Evolutionary conservation across 1,140 invertebrate species (phyloP), one percentile per base, ranked within the genome.

Genomic region (Panonychus citri): DNA sequence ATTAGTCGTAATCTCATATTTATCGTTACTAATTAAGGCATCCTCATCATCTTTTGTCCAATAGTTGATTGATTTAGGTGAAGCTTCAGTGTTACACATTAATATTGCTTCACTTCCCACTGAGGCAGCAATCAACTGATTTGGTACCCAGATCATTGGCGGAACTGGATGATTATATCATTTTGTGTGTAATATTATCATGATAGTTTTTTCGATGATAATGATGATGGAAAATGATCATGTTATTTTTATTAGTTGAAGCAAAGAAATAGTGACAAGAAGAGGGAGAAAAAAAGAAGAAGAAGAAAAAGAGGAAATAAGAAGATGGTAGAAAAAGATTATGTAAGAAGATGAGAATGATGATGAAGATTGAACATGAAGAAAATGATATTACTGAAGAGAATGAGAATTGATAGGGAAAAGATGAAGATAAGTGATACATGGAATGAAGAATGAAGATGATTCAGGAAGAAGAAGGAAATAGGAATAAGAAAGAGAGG

Each of bases 81-180:
- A 58, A 12, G 61, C 59, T 51, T 73, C 71, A 0, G 70, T 66
- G 58, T 69, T 66, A 56, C 71, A 73, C 50, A 67, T 66, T 17
- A 74, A 57, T 19, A 64, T 64, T 2, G 71, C 67, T 34, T 73
- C 69, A 52, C 67, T 64, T 1, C 70, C 69, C n/a, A 66, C 54
- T 13, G 65, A 64, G 12, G 67, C 70, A 2, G 70, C 70, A 19
- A 71, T 66, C 27, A 73, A 60, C 57, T 73, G 71, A 64, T 69
- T 69, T 17, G 71, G 71, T 49, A 74, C 68, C 67, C 69, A 70
- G 24, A 71, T 67, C 67, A 71, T 71, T 21, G 70, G 70, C 4
- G 70, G 62, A 65, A 71, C 69, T 71, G n/a, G n/a, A n/a, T n/a
- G n/a, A n/a, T n/a, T n/a, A n/a, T n/a, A n/a, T n/a, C n/a, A n/a